phyloP scores from a whole-genome alignment of 2,888 invertebrate genomes.

The Pharmacophagus antenor region DNA sequence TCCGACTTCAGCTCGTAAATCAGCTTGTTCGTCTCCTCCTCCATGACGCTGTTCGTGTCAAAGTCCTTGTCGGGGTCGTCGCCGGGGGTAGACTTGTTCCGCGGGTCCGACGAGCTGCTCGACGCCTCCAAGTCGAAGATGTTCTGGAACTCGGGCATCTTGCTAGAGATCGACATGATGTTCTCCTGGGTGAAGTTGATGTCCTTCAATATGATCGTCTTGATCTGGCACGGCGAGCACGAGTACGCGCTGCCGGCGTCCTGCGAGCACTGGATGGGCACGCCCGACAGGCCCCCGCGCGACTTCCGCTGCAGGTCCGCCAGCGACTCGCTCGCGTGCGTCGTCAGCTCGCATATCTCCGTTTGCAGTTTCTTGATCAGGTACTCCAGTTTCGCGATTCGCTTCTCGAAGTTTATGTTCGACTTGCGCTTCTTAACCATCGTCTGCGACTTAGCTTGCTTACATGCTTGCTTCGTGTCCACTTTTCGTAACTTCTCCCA shows the following conservation, averaged over 20 bases:
- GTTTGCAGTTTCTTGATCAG: slow-evolving; percentile 51
- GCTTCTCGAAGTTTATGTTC: slow-evolving; percentile 42
- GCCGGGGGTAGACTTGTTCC: neutral
- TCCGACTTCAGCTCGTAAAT: slow-evolving; percentile 39
- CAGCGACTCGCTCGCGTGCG: slow-evolving; percentile 31
- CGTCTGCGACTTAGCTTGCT: neutral
- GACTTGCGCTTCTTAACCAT: slow-evolving; percentile 7
- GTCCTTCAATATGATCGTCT: slow-evolving; percentile 20
- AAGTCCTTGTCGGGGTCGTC: slow-evolving; percentile 24
- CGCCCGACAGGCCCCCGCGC: neutral
- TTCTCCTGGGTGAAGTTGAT: slow-evolving; percentile 18
- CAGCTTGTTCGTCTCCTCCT: slow-evolving; percentile 19
- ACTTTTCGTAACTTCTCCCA: slow-evolving; percentile 38
- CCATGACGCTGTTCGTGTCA: slow-evolving; percentile 25
- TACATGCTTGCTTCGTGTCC: slow-evolving; percentile 34
- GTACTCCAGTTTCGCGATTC: slow-evolving; percentile 53
- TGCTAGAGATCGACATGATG: slow-evolving; percentile 4
- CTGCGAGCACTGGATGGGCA: neutral
- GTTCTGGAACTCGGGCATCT: slow-evolving; percentile 17
- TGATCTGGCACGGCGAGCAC: slow-evolving; percentile 18
- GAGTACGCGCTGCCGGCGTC: slow-evolving; percentile 26
- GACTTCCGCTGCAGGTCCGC: slow-evolving; percentile 8
- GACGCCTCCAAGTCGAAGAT: slow-evolving; percentile 13
- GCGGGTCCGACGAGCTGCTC: slow-evolving; percentile 8
- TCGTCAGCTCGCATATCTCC: slow-evolving; percentile 50